phyloP scores from a whole-genome alignment of 2,888 invertebrate species.

The Blera fallax region DNA sequence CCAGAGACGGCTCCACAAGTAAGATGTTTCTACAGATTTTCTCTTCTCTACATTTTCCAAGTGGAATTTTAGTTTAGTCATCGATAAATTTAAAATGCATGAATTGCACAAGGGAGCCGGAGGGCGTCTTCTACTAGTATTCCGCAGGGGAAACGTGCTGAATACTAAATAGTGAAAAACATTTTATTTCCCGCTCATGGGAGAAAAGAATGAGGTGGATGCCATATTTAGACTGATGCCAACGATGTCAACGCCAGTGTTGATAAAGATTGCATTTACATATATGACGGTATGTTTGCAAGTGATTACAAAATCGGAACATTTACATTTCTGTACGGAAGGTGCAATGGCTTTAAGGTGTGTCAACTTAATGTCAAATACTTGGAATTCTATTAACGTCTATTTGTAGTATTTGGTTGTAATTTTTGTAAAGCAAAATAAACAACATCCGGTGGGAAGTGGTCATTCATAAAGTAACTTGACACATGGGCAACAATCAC shows the following conservation, averaged over 20 bases:
- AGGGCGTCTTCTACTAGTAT: background rate
- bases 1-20: background rate
- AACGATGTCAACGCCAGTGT: constrained; percentile 6
- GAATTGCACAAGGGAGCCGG: constrained; percentile 1
- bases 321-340: background rate
- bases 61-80: constrained; percentile 40
- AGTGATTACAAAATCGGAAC: background rate
- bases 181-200: background rate
- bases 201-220: constrained; percentile 3
- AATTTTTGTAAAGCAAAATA: constrained; percentile 5
- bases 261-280: background rate
- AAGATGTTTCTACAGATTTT: background rate
- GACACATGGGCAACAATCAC: background rate
- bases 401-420: constrained; percentile 3
- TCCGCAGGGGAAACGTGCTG: background rate
- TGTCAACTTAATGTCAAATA: constrained; percentile 42
- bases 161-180: constrained; percentile 15
- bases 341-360: constrained; percentile 42
- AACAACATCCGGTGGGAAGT: constrained; percentile 23
- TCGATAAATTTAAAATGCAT: constrained; percentile 55
- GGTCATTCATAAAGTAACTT: constrained; percentile 27
- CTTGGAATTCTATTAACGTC: constrained; percentile 12
- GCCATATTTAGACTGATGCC: background rate
- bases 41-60: background rate
- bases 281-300: background rate